Conservation (phyloP, 2,888 invertebrate species). For the Noctua pronuba region DNA sequence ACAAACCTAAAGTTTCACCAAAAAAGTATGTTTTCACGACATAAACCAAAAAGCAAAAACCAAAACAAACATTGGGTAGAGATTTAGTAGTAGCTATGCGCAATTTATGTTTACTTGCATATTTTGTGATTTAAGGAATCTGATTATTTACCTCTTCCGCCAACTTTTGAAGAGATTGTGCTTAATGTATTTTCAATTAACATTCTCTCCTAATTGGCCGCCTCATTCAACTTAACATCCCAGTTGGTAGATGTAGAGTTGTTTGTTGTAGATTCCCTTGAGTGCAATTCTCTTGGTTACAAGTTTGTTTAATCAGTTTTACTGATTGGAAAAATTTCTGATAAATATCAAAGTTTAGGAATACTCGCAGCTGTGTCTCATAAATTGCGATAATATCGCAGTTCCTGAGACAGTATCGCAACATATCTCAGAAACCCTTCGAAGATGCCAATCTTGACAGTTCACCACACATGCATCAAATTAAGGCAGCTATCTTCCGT, state of each 20-base stretch:
- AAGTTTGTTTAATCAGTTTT: neutral
- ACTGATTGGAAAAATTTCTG: neutral
- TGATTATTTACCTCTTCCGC: neutral
- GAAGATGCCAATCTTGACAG: slow-evolving; percentile 37
- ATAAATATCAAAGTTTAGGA: slow-evolving; percentile 9
- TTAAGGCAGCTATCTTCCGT: slow-evolving; percentile 52
- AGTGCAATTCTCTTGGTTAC: neutral
- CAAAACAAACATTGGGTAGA: no score
- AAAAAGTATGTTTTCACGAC: slow-evolving; percentile 6
- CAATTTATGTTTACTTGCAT: neutral
- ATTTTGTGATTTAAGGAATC: neutral
- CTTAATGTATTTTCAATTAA: slow-evolving; percentile 6
- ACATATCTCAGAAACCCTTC: slow-evolving; percentile 24
- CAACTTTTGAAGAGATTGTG: neutral
- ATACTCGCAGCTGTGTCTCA: neutral
- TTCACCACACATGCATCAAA: slow-evolving; percentile 50
- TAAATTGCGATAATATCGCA: slow-evolving; percentile 19
- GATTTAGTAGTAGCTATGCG: neutral
- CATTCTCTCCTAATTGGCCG: neutral
- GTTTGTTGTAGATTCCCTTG: slow-evolving; percentile 9
- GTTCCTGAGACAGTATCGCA: slow-evolving; percentile 8
- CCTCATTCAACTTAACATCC: neutral
- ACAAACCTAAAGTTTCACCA: slow-evolving; percentile 25
- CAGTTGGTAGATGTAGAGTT: neutral
- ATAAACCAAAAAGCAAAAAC: no score